Evolutionary conservation across 1,140 invertebrate genomes (phyloP), one percentile per base, ranked within the genome.

Genomic region (Hetaerina americana): DNA sequence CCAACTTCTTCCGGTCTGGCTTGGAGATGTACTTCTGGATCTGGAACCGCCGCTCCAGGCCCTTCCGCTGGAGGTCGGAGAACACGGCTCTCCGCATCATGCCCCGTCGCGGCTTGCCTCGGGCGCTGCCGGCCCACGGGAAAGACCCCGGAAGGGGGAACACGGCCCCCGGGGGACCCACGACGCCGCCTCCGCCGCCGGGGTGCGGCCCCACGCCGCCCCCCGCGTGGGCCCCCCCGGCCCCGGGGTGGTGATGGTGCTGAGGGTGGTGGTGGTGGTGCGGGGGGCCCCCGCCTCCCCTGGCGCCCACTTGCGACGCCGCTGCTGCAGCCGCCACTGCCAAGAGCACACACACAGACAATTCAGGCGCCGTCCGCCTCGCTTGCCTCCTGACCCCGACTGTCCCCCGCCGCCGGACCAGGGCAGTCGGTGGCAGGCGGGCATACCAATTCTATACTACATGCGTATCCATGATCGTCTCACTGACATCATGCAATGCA

Each of bases 1-100:
- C 96, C 27, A 98, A 82, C 78, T 97, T 97, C 81, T 97, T 94
- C 78, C 96, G 87, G 81, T 98, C 96, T 0, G 95, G 95, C 81
- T 98, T 98, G 72, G 93, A 96, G 77, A 98, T 98, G 81, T 98
- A 98, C 81, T 98, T 97, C 82, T 98, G 96, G n/a, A 96, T 87
- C 80, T 96, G 94, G 82, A 98, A 98, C 76, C 95, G 82, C 75
- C 95, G 92, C 82, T 98, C 96, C 69, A 98, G 83, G 0, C 96
- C 96, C 76, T 96, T 94, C 69, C 96, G 83, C 78, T 98, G 96
- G 0, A 95, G 87, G 78, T 97, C 95, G 68, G 92, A 96, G 82
- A 93, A 92, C 27, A 96, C 94, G 5, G 94, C 94, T 76, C 94
- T 82, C 27, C 95, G 82, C 90, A 98, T 94, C 94, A 98, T 97